Base-by-base conservation (phyloP, 1,140 invertebrate genomes). In the Rhynchophorus ferrugineus region DNA sequence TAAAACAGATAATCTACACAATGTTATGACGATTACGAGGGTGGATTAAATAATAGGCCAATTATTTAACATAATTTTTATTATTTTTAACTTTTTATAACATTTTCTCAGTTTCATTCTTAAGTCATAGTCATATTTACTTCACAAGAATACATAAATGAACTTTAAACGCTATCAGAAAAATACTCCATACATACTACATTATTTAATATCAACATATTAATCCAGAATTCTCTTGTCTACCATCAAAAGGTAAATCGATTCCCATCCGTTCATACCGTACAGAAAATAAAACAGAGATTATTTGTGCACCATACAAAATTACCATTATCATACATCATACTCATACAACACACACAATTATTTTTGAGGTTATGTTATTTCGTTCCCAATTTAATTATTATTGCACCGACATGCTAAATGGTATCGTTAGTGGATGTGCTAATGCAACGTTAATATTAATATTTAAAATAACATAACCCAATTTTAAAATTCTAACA, bases 81-180 rank as follows among this genome's bases (percentile, higher is more conserved):
- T 51, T 53, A 18, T 17, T 45, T 53, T 53, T 53, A 45, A 45
- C 9, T 53, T 45, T 53, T 53, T 53, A 53, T 53, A 46, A 53
- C 50, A 53, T 53, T 53, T 53, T 53, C 44, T 53, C 50, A 45
- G 16, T 45, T 39, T 29, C 44, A 45, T 39, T 53, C 35, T 45
- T 45, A 36, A 33, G 8, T 33, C 33, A 46, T 21, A 42, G 13
- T 45, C 17, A 29, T 18, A 13, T 39, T 44, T 20, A 11, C 20
- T 42, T 44, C 49, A 39, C 44, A 46, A 53, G 11, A 24, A n/a
- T 14, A 18, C 11, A 38, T 44, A 24, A 22, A 11, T 45, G 20
- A 34, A 3, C 17, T 34, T n/a, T 45, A 8, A 51, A 29, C 24
- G 24, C 24, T 29, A 29, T 29, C 24, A 39, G n/a, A 44, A 41